Evolutionary conservation across 2,797 vertebrate species (phyloP), one percentile per base, ranked within the genome.

Genomic region (Etheostoma perlongum): DNA sequence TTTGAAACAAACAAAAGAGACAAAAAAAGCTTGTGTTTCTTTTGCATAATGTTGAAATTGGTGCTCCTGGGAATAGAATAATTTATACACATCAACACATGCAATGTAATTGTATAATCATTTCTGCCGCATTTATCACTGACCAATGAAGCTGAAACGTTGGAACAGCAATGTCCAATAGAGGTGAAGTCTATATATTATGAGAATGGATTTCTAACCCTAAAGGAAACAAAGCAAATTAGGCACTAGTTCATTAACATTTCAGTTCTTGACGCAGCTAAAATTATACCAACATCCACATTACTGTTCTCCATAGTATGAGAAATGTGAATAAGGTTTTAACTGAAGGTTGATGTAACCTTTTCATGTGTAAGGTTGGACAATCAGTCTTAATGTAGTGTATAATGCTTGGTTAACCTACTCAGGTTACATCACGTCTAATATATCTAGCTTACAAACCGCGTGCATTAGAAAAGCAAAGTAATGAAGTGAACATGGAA

Each of bases 281-380:
- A 75, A 60, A 69, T 72, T 81, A 74, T 12, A 57, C 76, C 62
- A 89, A 90, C 84, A 90, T 89, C 88, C 78, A 79, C 74, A 81
- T 69, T 62, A 73, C 55, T 60, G 59, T 42, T 58, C 71, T 53
- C 21, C 55, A 73, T 67, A 72, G 76, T 69, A 40, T 74, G 79
- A 79, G 76, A 84, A 85, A 80, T 48, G 72, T n/a, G 21, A 23
- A 23, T 23, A 23, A 48, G 74, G 72, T 75, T 89, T 91, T 91
- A 93, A 89, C 86, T 92, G 90, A 92, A 93, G 89, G 89, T 94
- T 94, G 92, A 91, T 64, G 76, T 90, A 92, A 93, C 90, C 94
- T 91, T 94, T 94, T 89, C 87, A 81, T 81, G 67, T 65, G 83
- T 58, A 81, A 81, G 85, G 83, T 71, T 81, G 70, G 48, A 82